Conservation (phyloP, 2,797 vertebrate genomes). For the Molossus molossus region DNA sequence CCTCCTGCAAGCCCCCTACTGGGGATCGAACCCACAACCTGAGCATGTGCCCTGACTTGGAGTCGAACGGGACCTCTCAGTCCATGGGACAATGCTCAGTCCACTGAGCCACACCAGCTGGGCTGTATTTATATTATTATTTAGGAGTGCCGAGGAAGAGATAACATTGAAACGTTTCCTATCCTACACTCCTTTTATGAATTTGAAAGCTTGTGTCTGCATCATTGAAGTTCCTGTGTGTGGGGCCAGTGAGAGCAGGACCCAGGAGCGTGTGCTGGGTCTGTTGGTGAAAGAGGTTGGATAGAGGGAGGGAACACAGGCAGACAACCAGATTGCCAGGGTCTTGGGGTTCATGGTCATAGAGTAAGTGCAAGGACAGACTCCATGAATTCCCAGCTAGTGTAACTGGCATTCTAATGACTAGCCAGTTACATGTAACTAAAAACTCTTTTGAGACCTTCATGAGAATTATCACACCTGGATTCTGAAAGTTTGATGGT, state of each 20-base stretch:
- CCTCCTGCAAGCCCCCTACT: too few species aligned
- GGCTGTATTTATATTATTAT: not conserved
- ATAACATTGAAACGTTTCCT: not conserved
- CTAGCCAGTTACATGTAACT: not conserved
- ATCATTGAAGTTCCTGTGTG: fast-evolving
- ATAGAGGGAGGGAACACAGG: not conserved
- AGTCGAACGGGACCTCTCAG: too few species aligned
- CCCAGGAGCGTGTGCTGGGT: too few species aligned
- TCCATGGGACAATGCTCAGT: too few species aligned
- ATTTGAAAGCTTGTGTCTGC: not conserved
- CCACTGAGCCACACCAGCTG: too few species aligned
- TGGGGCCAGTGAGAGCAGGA: not conserved
- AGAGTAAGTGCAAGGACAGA: not conserved
- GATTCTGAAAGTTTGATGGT: not conserved
- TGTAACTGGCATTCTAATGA: not conserved
- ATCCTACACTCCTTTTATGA: not conserved
- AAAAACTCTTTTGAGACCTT: not conserved
- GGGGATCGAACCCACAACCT: too few species aligned
- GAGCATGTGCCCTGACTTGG: too few species aligned
- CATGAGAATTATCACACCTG: not conserved
- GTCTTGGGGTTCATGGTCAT: not conserved
- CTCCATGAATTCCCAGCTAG: not conserved
- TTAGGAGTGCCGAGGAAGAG: not conserved
- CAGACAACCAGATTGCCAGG: not conserved
- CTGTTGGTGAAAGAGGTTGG: not conserved